Percentiles rank a stretch among this genome's conserved stretches.
phyloP scores from a whole-genome alignment of 2,888 invertebrate genomes.

The Myathropa florea region DNA sequence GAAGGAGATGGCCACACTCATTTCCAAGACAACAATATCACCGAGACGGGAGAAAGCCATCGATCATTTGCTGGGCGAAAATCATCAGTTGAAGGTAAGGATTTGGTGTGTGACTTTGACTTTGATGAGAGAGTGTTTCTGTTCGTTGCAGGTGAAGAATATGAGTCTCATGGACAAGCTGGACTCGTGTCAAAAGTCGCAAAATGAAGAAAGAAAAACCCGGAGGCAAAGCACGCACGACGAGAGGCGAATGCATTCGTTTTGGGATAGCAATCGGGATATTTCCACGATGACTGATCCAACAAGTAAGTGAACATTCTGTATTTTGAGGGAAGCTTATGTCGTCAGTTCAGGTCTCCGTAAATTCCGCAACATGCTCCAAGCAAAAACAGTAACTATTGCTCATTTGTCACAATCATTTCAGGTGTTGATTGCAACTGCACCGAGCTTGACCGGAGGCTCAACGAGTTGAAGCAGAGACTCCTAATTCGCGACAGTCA shows the following conservation, averaged over 20 bases:
- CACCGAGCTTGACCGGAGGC: conserved; percentile 74
- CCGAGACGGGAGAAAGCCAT: conserved; percentile 71
- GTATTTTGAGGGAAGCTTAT: no score
- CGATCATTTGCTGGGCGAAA: conserved; percentile 73
- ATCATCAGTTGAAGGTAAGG: conserved; percentile 73
- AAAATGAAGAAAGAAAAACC: conserved; percentile 75
- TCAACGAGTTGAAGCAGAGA: conserved; percentile 75
- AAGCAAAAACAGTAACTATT: no score
- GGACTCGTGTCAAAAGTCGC: conserved; percentile 59
- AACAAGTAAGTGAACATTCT: conserved; percentile 72
- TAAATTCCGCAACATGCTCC: no score
- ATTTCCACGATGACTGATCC: conserved; percentile 77
- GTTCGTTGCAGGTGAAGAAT: conserved; percentile 58
- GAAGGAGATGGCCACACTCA: conserved; percentile 19
- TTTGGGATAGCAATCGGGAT: conserved; percentile 74
- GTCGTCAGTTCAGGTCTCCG: no score
- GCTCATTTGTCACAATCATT: not conserved
- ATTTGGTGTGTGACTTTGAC: not conserved
- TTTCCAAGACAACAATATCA: conserved; percentile 33
- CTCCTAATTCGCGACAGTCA: conserved; percentile 76
- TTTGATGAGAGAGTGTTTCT: no score
- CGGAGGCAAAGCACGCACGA: conserved; percentile 77
- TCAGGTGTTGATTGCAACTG: conserved; percentile 61
- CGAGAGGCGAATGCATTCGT: conserved; percentile 76
- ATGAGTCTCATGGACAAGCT: conserved; percentile 72